These are phyloP conservation scores for Acanthurus leucopareius DNA, from an alignment of 2,797 vertebrate genomes.

Conservation along the genomic window DNA sequence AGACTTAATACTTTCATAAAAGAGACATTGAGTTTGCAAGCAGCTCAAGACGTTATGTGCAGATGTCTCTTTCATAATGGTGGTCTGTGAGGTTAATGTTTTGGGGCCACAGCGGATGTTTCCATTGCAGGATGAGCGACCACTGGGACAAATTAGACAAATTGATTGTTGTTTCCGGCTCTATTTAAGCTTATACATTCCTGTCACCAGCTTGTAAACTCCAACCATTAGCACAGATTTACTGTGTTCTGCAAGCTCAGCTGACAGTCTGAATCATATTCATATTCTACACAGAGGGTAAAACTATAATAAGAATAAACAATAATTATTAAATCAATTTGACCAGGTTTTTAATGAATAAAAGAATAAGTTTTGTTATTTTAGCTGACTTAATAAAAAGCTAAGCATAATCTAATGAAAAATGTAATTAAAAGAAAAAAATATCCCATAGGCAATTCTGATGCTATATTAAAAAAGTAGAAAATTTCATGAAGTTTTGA, in stretches of 20 bases:
- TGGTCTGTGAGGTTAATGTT: too few relatives aligned
- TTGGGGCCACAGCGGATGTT: too few relatives aligned
- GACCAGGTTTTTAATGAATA: neutral
- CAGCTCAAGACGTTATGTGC: too few relatives aligned
- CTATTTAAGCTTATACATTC: neutral
- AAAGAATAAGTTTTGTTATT: neutral
- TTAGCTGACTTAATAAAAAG: neutral
- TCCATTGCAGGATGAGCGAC: neutral
- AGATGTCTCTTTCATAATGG: too few relatives aligned
- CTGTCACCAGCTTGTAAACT: neutral
- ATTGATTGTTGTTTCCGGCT: neutral
- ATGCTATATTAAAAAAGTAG: neutral
- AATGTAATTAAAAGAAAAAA: neutral
- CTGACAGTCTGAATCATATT: constrained; percentile 1
- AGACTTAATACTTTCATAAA: too few relatives aligned
- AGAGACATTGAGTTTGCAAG: too few relatives aligned
- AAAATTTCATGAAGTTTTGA: constrained; percentile 20
- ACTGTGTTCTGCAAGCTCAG: neutral
- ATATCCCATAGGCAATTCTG: neutral
- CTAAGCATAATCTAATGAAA: neutral
- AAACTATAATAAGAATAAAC: neutral
- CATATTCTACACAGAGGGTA: neutral
- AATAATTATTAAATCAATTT: neutral
- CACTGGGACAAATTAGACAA: neutral
- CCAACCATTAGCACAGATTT: neutral